These are phyloP conservation scores for Charaxes varanes DNA, from an alignment of 1,140 invertebrate species.

Conservation along the genomic window DNA sequence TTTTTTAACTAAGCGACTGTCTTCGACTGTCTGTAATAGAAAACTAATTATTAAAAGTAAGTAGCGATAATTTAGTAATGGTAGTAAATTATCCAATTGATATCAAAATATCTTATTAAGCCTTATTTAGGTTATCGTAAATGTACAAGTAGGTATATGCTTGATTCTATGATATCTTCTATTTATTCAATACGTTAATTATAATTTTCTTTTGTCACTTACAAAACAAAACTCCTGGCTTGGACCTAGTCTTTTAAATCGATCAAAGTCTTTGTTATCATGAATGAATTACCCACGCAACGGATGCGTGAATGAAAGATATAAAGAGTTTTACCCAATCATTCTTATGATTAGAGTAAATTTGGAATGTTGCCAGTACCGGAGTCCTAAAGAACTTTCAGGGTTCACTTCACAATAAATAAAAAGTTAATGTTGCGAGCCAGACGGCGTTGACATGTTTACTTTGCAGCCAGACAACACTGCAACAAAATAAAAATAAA, in stretches of 20 bases:
- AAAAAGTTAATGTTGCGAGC: slow-evolving; percentile 42
- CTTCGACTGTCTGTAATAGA: too few relatives aligned
- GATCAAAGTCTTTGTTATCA: slow-evolving; percentile 28
- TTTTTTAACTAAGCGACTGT: too few relatives aligned
- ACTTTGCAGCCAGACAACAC: slow-evolving; percentile 37
- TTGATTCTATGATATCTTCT: too few relatives aligned
- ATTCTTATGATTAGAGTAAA: slow-evolving; percentile 19
- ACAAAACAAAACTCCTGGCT: not conserved
- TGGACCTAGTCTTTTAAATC: too few relatives aligned
- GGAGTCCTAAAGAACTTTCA: slow-evolving; percentile 27
- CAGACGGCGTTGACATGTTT: slow-evolving; percentile 57
- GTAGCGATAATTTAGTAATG: too few relatives aligned
- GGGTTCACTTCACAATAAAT: slow-evolving; percentile 47
- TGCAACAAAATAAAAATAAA: slow-evolving; percentile 28
- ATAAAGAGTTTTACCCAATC: slow-evolving; percentile 22
- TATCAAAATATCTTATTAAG: too few relatives aligned
- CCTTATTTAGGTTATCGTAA: too few relatives aligned
- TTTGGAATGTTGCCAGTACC: slow-evolving; percentile 38
- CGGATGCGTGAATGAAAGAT: slow-evolving; percentile 31
- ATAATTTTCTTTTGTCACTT: not conserved
- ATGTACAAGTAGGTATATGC: too few relatives aligned
- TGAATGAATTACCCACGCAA: slow-evolving; percentile 29
- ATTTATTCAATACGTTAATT: not conserved
- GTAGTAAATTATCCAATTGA: too few relatives aligned
- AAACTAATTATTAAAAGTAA: too few relatives aligned